These are phyloP conservation scores for Harpegnathos saltator DNA, from an alignment of 1,140 invertebrate species.

Conservation along the genomic window DNA sequence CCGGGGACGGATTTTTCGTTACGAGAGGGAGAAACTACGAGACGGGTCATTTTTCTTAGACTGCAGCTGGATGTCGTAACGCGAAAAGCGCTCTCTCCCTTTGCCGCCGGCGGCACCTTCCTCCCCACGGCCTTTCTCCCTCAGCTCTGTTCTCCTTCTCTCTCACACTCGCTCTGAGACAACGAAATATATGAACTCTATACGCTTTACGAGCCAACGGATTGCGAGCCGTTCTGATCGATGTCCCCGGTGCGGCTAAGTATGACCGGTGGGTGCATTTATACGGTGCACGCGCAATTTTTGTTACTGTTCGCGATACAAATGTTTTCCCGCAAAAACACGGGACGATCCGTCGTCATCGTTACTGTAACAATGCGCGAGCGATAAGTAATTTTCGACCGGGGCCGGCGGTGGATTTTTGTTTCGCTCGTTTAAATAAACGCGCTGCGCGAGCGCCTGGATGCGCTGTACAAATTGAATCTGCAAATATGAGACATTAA, in stretches of 20 bases:
- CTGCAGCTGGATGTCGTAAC: slow-evolving; percentile 74
- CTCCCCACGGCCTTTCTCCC: slow-evolving; percentile 12
- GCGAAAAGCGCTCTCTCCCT: slow-evolving; percentile 49
- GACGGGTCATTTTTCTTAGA: slow-evolving; percentile 76
- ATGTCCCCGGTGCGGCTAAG: slow-evolving; percentile 54
- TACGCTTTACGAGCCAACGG: slow-evolving; percentile 55
- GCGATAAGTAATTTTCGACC: background rate
- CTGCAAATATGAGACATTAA: background rate
- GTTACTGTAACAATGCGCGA: background rate
- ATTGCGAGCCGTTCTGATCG: slow-evolving; percentile 70
- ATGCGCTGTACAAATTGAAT: slow-evolving; percentile 23
- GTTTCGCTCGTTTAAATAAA: no score
- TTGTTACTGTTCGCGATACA: background rate
- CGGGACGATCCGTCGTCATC: background rate
- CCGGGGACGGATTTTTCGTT: slow-evolving; percentile 66
- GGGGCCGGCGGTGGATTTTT: background rate
- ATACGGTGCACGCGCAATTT: background rate
- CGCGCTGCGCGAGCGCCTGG: background rate
- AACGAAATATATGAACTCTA: slow-evolving; percentile 73
- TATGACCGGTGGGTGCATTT: slow-evolving; percentile 35
- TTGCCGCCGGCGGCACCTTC: slow-evolving; percentile 24
- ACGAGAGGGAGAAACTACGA: slow-evolving; percentile 70
- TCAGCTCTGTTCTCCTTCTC: slow-evolving; percentile 11
- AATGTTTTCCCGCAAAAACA: slow-evolving; percentile 5
- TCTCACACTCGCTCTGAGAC: slow-evolving; percentile 27